These are phyloP conservation scores for Platysteira castanea DNA, from an alignment of 2,113 vertebrate genomes.

Conservation along the genomic window DNA sequence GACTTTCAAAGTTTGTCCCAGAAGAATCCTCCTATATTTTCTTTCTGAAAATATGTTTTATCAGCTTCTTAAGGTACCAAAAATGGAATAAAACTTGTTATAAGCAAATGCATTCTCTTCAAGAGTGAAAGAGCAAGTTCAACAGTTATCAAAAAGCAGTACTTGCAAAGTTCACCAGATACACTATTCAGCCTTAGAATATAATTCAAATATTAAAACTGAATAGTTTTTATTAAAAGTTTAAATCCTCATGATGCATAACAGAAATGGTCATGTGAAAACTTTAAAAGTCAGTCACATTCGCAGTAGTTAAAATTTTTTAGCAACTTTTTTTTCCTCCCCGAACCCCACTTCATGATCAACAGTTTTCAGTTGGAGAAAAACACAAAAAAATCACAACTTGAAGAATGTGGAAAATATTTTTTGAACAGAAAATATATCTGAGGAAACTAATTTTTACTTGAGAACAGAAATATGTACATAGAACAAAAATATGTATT, in stretches of 20 bases:
- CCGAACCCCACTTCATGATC: background rate
- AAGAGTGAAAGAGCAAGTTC: background rate
- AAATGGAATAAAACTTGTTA: background rate
- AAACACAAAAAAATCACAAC: background rate
- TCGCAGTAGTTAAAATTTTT: background rate
- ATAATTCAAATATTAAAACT: background rate
- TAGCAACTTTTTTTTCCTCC: background rate
- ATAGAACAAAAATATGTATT: background rate
- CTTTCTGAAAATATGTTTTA: background rate
- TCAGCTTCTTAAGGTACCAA: background rate
- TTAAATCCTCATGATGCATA: background rate
- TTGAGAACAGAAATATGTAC: background rate
- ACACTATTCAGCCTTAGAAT: background rate
- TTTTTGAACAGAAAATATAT: background rate
- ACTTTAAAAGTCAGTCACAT: background rate
- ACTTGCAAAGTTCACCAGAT: background rate
- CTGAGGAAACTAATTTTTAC: background rate
- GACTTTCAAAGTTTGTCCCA: background rate
- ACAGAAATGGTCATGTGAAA: background rate
- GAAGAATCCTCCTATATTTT: slow-evolving; percentile 6
- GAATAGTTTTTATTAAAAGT: background rate
- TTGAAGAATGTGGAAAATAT: background rate
- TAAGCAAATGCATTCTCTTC: background rate
- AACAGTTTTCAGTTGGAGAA: background rate
- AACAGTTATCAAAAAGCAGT: background rate